Percentiles rank a stretch among this genome's conserved stretches.
Conservation (phyloP, 2,797 vertebrate species). For the Yasuhikotakia modesta region DNA sequence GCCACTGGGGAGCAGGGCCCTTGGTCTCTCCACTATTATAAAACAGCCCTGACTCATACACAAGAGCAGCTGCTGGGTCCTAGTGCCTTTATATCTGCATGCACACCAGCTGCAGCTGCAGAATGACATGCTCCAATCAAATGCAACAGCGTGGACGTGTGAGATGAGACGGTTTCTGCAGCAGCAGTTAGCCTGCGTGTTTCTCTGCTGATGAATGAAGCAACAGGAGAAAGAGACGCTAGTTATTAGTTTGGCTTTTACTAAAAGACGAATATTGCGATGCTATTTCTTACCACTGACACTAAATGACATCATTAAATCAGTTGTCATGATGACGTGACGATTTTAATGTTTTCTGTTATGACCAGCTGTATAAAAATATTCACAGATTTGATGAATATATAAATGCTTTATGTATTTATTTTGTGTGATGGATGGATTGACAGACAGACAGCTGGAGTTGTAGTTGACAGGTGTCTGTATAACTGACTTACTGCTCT, state of each 20-base stretch:
- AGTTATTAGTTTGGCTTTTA: not conserved
- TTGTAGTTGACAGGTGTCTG: not conserved
- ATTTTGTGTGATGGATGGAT: too few species aligned
- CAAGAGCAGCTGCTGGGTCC: conserved; percentile 66
- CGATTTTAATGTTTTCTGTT: not conserved
- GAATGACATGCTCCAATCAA: conserved; percentile 49
- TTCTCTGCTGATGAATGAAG: conserved; percentile 18
- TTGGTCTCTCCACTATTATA: conserved; percentile 61
- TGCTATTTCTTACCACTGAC: not conserved
- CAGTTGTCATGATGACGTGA: not conserved
- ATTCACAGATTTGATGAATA: too few species aligned
- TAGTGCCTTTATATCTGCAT: conserved; percentile 47
- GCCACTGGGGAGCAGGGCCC: conserved; percentile 56
- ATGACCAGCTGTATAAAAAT: too few species aligned
- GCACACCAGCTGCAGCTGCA: conserved; percentile 31
- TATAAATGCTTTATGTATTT: too few species aligned
- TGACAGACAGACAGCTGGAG: not conserved
- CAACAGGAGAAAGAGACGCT: not conserved
- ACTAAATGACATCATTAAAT: not conserved
- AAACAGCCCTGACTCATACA: conserved; percentile 75
- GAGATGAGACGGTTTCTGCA: conserved; percentile 45
- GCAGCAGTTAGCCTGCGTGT: conserved; percentile 40
- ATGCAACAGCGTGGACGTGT: conserved; percentile 41
- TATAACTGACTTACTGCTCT: not conserved
- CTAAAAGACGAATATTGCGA: not conserved